Evolutionary conservation across 2,113 vertebrate species (phyloP).

Genomic region (Morone chrysops): DNA sequence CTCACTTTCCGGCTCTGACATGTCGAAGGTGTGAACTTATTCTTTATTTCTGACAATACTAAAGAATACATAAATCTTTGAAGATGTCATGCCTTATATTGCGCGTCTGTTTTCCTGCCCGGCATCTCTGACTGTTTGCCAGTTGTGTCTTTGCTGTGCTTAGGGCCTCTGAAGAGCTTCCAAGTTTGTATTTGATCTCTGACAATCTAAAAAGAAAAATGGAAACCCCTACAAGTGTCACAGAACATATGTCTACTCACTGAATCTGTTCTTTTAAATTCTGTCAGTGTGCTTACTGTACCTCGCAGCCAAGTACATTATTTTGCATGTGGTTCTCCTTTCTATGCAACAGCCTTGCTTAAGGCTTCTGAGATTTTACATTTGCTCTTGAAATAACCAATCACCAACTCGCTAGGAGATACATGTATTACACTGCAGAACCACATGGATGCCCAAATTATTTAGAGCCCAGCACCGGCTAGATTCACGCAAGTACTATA

Average conservation of each 20-base stretch:
- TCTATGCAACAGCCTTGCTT: conserved; percentile 2
- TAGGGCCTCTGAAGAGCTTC: conserved; percentile 28
- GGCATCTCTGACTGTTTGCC: conserved; percentile 15
- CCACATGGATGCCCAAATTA: neutral
- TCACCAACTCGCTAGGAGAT: neutral
- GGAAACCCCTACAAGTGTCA: conserved; percentile 2
- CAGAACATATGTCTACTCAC: neutral
- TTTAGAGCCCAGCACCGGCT: conserved; percentile 6
- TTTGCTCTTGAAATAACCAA: conserved; percentile 9
- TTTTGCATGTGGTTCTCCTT: neutral
- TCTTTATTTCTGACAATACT: conserved; percentile 5
- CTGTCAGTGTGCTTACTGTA: neutral
- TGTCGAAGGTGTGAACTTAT: conserved; percentile 1
- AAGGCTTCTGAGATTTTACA: conserved; percentile 6
- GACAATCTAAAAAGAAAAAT: conserved; percentile 35
- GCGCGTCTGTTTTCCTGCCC: conserved; percentile 5
- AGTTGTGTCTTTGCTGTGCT: conserved; percentile 11
- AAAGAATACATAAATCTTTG: conserved; percentile 37
- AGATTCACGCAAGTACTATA: neutral
- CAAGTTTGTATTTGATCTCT: conserved; percentile 48
- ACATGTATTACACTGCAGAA: neutral
- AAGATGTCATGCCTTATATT: conserved; percentile 7
- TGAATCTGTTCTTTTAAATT: conserved; percentile 13
- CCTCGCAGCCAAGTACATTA: conserved; percentile 1
- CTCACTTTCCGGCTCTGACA: neutral